Evolutionary conservation across 2,113 vertebrate genomes (phyloP), one percentile per base, ranked within the genome.

Genomic region (Furnarius figulus): DNA sequence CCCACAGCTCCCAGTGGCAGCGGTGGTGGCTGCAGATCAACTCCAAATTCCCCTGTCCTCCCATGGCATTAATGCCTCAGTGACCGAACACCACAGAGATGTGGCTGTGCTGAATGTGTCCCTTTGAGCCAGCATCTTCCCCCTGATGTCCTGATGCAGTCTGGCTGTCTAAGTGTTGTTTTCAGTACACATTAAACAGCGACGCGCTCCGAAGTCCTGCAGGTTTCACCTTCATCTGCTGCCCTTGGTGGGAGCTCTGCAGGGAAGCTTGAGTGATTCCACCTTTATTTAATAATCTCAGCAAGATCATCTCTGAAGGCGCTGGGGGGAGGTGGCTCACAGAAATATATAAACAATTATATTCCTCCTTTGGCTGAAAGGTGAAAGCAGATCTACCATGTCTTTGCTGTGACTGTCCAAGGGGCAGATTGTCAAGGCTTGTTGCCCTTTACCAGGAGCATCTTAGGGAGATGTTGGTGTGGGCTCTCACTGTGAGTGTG

Each of bases 71-170:
- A 93, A 95, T 65, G 90, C 92, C 88, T 96, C 93, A 59, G 12
- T 79, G 62, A 47, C 82, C 1, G 2, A 89, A 55, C 6, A 6
- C 62, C 44, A 21, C 93, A 86, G 47, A 11, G 73, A 74, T 1
- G 2, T 6, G 37, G 73, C 90, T 97, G 92, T 96, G 70, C 95
- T 94, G 31, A 80, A 88, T 94, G 90, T 96, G 94, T 97, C 94
- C 82, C 85, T 90, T 96, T 87, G 52, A 93, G 91, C 73, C 84
- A 93, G 79, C 31, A 14, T 62, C 70, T 93, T 86, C 76, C 89
- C 91, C 47, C 66, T 93, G 94, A 94, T 0, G 3, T 27, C 88
- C 80, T 95, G 68, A 93, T 62, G 16, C 87, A 90, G 84, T 46
- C 87, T 93, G 92, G 73, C 97, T 97, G 94, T 27, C 72, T 77